phyloP scores from a whole-genome alignment of 2,888 invertebrate species.

The Rhopalosiphum nymphaeae region DNA sequence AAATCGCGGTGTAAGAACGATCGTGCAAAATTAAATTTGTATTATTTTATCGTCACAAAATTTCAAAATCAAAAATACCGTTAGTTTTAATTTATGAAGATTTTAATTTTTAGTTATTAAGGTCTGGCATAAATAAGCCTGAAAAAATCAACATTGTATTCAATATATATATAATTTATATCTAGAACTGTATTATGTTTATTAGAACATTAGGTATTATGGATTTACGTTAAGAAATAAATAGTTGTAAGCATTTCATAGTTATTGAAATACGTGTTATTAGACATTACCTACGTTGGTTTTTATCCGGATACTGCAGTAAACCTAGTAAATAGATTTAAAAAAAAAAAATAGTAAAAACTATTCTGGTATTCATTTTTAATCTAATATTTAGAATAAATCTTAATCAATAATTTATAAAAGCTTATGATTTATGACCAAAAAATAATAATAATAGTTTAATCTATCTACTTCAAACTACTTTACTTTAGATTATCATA shows the following conservation, averaged over 20 bases:
- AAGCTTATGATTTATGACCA: not conserved
- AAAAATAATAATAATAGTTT: not conserved
- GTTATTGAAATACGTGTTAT: not conserved
- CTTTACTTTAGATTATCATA: not conserved
- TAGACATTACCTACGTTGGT: too few species aligned
- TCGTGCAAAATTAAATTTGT: not conserved
- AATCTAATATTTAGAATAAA: not conserved
- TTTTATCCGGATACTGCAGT: too few species aligned
- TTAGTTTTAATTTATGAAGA: not conserved
- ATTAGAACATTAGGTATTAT: too few species aligned
- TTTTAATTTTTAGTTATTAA: not conserved
- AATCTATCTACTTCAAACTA: not conserved
- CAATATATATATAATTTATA: not conserved
- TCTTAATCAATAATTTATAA: not conserved
- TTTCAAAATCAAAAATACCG: not conserved
- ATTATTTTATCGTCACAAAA: not conserved
- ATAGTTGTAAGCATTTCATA: not conserved
- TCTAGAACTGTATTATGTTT: not conserved
- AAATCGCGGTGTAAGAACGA: not conserved
- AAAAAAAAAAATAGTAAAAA: too few species aligned
- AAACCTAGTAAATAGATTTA: not conserved
- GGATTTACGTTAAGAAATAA: not conserved
- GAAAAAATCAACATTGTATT: not conserved
- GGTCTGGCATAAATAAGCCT: not conserved
- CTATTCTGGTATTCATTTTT: not conserved